Conservation (phyloP, 2,797 vertebrate genomes). For the Clarias laeviceps region DNA sequence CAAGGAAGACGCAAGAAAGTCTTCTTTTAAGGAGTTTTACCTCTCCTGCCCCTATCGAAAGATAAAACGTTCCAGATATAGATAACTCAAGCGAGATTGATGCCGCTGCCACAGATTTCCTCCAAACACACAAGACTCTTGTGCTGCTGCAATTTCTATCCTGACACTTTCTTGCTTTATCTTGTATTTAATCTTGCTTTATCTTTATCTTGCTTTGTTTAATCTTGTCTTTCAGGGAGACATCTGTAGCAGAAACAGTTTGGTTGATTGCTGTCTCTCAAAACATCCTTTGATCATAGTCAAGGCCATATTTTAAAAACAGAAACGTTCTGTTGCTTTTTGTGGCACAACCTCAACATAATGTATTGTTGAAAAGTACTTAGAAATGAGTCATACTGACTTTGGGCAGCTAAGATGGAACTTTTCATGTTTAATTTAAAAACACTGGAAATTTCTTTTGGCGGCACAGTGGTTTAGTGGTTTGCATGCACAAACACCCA, state of each 20-base stretch:
- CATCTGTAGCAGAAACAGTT: neutral
- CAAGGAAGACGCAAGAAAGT: neutral
- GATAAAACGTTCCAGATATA: conserved; percentile 22
- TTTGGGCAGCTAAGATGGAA: neutral
- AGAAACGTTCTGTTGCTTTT: neutral
- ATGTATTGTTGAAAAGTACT: neutral
- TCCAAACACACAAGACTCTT: conserved; percentile 24
- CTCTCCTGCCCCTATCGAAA: neutral
- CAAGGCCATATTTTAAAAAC: neutral
- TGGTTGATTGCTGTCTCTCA: neutral
- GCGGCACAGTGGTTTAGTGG: too few species aligned
- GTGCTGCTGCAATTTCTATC: conserved; percentile 32
- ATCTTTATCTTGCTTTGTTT: neutral
- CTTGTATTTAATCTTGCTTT: neutral
- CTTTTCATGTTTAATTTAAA: neutral
- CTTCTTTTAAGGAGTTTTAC: conserved; percentile 13
- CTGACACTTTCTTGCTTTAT: conserved; percentile 25
- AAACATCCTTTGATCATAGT: neutral
- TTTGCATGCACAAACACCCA: too few species aligned
- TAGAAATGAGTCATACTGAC: neutral
- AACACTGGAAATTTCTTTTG: neutral
- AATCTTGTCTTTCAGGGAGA: conserved; percentile 30
- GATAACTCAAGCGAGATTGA: conserved; percentile 32
- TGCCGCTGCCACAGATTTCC: neutral
- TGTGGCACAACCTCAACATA: neutral